Evolutionary conservation across 2,113 vertebrate species (phyloP).

Genomic region (Phainopepla nitens): DNA sequence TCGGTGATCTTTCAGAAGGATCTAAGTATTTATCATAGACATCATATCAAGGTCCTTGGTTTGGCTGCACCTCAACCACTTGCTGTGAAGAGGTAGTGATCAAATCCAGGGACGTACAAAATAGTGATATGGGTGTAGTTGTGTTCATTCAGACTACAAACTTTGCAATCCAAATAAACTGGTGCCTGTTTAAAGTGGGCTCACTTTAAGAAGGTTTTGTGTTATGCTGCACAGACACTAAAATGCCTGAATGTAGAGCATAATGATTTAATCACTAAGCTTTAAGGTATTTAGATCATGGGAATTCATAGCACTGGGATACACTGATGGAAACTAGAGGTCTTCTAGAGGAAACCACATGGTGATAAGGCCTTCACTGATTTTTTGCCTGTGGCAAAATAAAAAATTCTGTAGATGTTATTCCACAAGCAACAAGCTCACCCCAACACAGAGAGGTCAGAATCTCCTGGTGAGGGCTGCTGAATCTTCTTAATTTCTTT

Average conservation of each 20-base stretch:
- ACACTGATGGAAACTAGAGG: not conserved
- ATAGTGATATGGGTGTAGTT: not conserved
- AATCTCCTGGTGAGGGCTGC: not conserved
- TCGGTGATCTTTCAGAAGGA: not conserved
- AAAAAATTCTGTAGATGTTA: not conserved
- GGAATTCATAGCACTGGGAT: not conserved
- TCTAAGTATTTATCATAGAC: not conserved
- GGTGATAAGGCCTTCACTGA: not conserved
- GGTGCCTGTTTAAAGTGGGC: not conserved
- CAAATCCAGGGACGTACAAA: not conserved
- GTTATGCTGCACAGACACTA: rapidly evolving
- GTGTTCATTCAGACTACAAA: not conserved
- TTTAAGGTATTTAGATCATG: not conserved
- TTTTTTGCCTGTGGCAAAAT: not conserved
- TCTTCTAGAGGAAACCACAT: not conserved
- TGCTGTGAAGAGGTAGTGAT: not conserved
- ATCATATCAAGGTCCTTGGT: not conserved
- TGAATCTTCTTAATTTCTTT: not conserved
- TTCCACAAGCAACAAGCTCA: not conserved
- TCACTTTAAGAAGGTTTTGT: not conserved
- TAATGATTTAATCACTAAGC: not conserved
- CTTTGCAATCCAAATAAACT: not conserved
- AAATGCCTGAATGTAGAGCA: not conserved
- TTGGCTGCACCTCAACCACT: not conserved
- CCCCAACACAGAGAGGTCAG: not conserved